A percentile compares a stretch with the other conserved stretches of the same genome.
phyloP scores from a whole-genome alignment of 2,797 vertebrate genomes.

The Betta splendens region DNA sequence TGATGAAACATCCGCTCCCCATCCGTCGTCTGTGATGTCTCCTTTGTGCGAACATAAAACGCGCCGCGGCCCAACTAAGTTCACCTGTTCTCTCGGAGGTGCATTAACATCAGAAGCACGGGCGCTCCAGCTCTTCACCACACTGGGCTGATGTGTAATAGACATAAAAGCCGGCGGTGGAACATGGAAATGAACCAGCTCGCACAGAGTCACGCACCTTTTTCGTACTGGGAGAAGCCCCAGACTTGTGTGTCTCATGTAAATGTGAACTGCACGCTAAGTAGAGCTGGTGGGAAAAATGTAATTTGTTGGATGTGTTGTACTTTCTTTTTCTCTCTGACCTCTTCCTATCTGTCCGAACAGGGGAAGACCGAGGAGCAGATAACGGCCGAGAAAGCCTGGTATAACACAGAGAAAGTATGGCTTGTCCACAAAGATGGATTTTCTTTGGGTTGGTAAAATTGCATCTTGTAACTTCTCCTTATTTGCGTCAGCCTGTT shows the following conservation, averaged over 20 bases:
- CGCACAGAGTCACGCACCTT: neutral
- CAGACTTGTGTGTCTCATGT: neutral
- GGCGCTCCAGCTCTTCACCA: conserved; percentile 9
- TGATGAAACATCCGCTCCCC: conserved; percentile 4
- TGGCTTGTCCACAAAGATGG: conserved; percentile 98
- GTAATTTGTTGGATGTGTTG: conserved; percentile 1
- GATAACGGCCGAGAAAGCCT: conserved; percentile 88
- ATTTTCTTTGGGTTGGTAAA: conserved; percentile 92
- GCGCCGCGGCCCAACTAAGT: conserved; percentile 5
- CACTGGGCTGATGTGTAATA: conserved; percentile 13
- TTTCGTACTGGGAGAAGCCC: neutral
- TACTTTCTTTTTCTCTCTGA: conserved; percentile 9
- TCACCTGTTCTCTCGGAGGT: conserved; percentile 15
- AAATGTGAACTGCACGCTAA: conserved; percentile 12
- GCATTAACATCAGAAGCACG: conserved; percentile 16
- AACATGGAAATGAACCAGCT: conserved; percentile 15
- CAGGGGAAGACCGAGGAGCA: conserved; percentile 95
- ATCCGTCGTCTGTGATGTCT: conserved; percentile 1
- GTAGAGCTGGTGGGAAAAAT: neutral
- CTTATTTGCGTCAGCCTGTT: neutral
- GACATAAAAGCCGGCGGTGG: conserved; percentile 12
- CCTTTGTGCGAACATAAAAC: conserved; percentile 22
- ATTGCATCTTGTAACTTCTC: neutral
- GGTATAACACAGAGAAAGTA: conserved; percentile 95
- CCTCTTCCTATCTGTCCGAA: neutral